Percentiles rank a stretch among this genome's conserved stretches.
phyloP scores from a whole-genome alignment of 2,888 invertebrate genomes.

The Tribolium freemani region DNA sequence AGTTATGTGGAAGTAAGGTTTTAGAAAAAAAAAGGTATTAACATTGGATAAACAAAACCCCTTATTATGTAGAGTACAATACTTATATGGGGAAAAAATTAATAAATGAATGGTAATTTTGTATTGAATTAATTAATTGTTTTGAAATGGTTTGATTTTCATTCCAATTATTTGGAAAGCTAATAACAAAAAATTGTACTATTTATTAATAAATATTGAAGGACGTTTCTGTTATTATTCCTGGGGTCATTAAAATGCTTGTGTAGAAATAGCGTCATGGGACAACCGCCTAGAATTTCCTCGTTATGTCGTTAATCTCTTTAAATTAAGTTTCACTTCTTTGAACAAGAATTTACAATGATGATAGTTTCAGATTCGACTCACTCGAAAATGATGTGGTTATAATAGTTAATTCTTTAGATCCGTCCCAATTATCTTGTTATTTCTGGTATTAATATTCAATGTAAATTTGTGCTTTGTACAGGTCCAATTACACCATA shows the following conservation, averaged over 20 bases:
- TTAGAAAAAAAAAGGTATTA: too few species aligned
- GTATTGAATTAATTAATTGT: too few species aligned
- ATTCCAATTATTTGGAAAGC: too few species aligned
- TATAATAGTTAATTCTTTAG: constrained; percentile 1
- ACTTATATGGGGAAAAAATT: too few species aligned
- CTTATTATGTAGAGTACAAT: too few species aligned
- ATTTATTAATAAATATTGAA: too few species aligned
- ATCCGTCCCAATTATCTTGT: constrained; percentile 32
- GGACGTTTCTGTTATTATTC: neutral
- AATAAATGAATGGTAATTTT: too few species aligned
- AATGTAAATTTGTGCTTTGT: constrained; percentile 35
- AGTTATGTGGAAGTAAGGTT: too few species aligned
- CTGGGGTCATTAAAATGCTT: neutral
- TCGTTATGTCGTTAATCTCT: neutral
- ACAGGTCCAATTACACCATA: constrained; percentile 23
- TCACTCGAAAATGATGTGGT: neutral
- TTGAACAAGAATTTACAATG: neutral
- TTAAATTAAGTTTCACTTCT: neutral
- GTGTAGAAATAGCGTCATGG: neutral
- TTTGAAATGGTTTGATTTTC: too few species aligned
- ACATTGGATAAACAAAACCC: too few species aligned
- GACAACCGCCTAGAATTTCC: neutral
- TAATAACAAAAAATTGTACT: too few species aligned
- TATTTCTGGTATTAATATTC: constrained; percentile 36
- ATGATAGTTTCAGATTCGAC: neutral